Evolutionary conservation across 2,113 vertebrate genomes (phyloP), one percentile per base, ranked within the genome.

Genomic region (Cheilinus undulatus): DNA sequence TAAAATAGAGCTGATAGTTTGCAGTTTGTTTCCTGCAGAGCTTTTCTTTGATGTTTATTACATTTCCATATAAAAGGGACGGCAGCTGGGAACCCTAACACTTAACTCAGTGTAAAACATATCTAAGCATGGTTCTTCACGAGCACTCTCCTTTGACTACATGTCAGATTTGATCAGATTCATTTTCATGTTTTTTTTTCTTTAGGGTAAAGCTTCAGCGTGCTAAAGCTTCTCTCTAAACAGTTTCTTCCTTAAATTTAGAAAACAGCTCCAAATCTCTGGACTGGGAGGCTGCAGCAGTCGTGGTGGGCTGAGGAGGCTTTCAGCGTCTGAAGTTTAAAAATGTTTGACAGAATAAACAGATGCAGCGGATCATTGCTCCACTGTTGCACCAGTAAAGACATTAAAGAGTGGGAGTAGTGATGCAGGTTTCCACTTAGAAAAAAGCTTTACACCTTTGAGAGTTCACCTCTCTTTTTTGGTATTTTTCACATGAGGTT

Each of bases 301-400:
- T 20, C 48, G 45, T 32, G 53, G 70, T 38, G 58, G 49, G 45
- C 53, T 80, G 72, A 22, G 24, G 32, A 62, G 58, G 54, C 51
- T 72, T 27, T 52, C 45, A 65, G 65, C 40, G 69, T 61, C 57
- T 69, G 56, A 73, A 63, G 49, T 72, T 27, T 32, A 82, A 76
- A 28, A 78, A n/a, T 22, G 63, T 30, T 53, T 83, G 73, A 63
- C 56, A 68, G 70, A 73, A 52, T 61, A 78, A 83, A 89, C 67
- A 72, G 49, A 70, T 57, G 36, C 32, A 17, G 32, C 76, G 64
- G 78, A 85, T 70, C 28, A 67, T 40, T 69, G 62, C 53, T 53
- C 58, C 43, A 19, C 20, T 36, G 0, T 42, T 74, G 54, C 32
- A 45, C 46, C 2, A 20, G n/a, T 5, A 23, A 79, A 69, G 40